Percentiles rank a stretch among this genome's conserved stretches.
These are phyloP conservation scores for Magallana angulata DNA, from an alignment of 1,140 invertebrate species.

Conservation along the genomic window DNA sequence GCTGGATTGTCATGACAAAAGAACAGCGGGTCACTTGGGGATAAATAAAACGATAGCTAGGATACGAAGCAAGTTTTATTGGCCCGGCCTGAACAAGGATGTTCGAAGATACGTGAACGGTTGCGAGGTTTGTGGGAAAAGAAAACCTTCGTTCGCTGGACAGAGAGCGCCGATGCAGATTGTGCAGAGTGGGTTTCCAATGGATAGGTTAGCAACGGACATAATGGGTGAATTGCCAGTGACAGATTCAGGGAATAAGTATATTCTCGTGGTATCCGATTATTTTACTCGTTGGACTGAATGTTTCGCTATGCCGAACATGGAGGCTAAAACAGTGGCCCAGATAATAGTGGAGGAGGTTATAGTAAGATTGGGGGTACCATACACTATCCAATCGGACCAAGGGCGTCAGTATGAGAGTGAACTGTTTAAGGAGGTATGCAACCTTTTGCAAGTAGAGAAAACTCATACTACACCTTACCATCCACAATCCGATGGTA, in stretches of 20 bases:
- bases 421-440: not conserved
- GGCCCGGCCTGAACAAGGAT: not conserved
- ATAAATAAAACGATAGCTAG: conserved; percentile 15
- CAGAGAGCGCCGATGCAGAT: not conserved
- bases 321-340: conserved; percentile 10
- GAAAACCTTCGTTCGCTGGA: not conserved
- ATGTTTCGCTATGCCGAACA: conserved; percentile 59
- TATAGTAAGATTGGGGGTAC: not conserved
- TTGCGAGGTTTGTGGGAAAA: conserved; percentile 4
- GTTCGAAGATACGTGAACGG: not conserved
- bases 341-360: not conserved
- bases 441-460: too few species aligned
- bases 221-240: conserved; percentile 31
- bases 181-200: not conserved
- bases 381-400: not conserved
- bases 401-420: not conserved
- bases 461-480: too few species aligned
- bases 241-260: conserved; percentile 54
- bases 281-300: conserved; percentile 65
- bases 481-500: too few species aligned
- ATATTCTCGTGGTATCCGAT: conserved; percentile 65
- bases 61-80: not conserved
- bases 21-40: conserved; percentile 21
- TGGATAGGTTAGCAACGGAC: conserved; percentile 1
- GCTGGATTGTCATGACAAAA: conserved; percentile 52